Evolutionary conservation across 2,888 invertebrate genomes (phyloP).

Genomic region (Congeria kusceri): DNA sequence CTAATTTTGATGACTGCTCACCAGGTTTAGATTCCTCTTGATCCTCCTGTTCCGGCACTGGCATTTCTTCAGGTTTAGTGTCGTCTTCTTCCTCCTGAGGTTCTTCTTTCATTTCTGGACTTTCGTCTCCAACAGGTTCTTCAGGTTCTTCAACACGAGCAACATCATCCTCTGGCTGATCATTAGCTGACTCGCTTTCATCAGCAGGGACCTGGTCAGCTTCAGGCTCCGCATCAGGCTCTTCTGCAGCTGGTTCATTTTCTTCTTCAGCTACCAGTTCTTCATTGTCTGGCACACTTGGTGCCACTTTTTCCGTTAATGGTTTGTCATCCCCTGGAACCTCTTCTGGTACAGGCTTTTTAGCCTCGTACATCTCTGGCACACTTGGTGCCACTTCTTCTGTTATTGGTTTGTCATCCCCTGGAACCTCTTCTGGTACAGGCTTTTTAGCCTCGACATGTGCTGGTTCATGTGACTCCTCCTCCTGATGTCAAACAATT

Average conservation of each 20-base stretch:
- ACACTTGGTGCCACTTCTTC: background rate
- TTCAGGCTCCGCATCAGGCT: slow-evolving; percentile 9
- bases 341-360: background rate
- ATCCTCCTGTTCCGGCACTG: slow-evolving; percentile 35
- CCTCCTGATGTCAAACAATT: background rate
- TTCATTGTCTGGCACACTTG: background rate
- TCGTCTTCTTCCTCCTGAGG: background rate
- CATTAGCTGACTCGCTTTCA: slow-evolving; percentile 27
- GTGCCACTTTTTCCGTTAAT: too few species aligned
- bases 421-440: slow-evolving; percentile 38
- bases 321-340: background rate
- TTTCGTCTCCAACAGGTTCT: slow-evolving; percentile 75
- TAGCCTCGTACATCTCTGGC: background rate
- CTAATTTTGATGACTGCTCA: too few species aligned
- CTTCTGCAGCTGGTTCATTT: slow-evolving; percentile 59
- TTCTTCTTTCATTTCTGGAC: slow-evolving; percentile 66
- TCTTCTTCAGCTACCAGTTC: background rate
- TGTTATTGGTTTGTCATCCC: background rate
- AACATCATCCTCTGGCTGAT: slow-evolving; percentile 59
- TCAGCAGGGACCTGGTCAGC: slow-evolving; percentile 10
- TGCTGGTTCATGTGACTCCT: too few species aligned
- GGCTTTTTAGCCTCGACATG: slow-evolving; percentile 9
- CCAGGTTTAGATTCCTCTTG: slow-evolving; percentile 50
- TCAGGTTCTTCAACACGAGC: slow-evolving; percentile 74
- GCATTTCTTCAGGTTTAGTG: background rate